Evolutionary conservation across 2,797 vertebrate genomes (phyloP).

Genomic region (Mycteria americana): DNA sequence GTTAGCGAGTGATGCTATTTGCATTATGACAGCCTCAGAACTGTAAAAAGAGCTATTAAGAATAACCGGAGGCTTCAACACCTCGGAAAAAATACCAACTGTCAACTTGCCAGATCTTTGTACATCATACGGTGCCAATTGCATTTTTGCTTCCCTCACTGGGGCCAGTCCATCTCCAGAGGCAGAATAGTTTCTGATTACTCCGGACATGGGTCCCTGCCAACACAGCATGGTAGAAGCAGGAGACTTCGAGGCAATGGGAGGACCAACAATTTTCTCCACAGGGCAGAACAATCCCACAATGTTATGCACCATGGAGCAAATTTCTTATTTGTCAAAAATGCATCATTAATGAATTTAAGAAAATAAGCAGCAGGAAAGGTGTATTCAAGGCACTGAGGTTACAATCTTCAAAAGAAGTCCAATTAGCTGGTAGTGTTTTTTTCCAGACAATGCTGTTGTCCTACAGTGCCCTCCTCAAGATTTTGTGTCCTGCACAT

Average conservation of each 20-base stretch:
- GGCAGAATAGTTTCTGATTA: slow-evolving; percentile 43
- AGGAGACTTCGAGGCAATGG: neutral
- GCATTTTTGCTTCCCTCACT: neutral
- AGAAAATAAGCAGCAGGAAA: neutral
- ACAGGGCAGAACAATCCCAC: neutral
- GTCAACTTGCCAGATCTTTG: neutral
- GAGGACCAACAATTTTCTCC: neutral
- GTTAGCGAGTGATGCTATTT: neutral
- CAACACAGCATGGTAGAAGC: slow-evolving; percentile 27
- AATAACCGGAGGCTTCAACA: neutral
- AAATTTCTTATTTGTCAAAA: neutral
- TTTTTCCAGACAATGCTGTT: neutral
- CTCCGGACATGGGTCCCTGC: neutral
- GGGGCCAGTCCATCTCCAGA: slow-evolving; percentile 39
- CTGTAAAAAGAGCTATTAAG: neutral
- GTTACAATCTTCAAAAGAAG: neutral
- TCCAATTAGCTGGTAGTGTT: neutral
- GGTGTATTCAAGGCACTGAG: neutral
- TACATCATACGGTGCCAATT: neutral
- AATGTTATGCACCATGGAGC: neutral
- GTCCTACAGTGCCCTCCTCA: neutral
- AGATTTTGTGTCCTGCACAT: neutral
- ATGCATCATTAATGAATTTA: neutral
- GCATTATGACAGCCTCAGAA: neutral
- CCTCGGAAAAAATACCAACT: neutral